Evolutionary conservation across 2,888 invertebrate genomes (phyloP).

Genomic region (Heteromurus nitidus): DNA sequence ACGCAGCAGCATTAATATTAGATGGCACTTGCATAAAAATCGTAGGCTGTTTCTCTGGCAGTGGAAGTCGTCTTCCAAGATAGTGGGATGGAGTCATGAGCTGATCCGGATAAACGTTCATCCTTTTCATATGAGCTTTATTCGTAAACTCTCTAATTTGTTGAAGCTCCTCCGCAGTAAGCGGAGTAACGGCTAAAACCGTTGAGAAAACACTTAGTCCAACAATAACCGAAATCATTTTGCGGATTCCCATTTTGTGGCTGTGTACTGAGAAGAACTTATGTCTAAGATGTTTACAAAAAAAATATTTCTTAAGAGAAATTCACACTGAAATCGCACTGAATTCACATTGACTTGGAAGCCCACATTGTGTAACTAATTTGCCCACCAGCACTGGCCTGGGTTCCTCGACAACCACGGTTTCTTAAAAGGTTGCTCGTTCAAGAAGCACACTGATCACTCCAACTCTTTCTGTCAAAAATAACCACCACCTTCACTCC

Average conservation of each 20-base stretch:
- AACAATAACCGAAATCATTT: slow-evolving; percentile 33
- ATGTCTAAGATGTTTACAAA: background rate
- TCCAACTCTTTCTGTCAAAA: background rate
- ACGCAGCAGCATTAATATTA: background rate
- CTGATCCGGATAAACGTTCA: slow-evolving; percentile 55
- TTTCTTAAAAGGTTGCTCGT: slow-evolving; percentile 24
- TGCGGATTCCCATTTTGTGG: slow-evolving; percentile 36
- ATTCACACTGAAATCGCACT: slow-evolving; percentile 11
- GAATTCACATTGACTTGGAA: background rate
- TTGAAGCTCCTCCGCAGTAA: slow-evolving; percentile 51
- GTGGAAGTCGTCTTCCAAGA: slow-evolving; percentile 49
- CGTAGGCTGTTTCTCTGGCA: slow-evolving; percentile 36
- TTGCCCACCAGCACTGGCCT: background rate
- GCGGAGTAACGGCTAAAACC: slow-evolving; percentile 23
- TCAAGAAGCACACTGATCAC: background rate
- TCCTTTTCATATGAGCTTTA: slow-evolving; percentile 61
- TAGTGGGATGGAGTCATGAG: slow-evolving; percentile 63
- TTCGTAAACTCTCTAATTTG: slow-evolving; percentile 61
- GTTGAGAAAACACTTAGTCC: slow-evolving; percentile 8
- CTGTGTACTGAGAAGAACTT: background rate
- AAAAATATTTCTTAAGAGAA: slow-evolving; percentile 14
- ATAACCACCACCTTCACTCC: slow-evolving; percentile 28
- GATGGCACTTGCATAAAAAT: slow-evolving; percentile 61
- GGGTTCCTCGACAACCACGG: slow-evolving; percentile 28
- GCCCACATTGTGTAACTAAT: background rate